Evolutionary conservation across 2,113 vertebrate genomes (phyloP), one percentile per base, ranked within the genome.

Genomic region (Riparia riparia): DNA sequence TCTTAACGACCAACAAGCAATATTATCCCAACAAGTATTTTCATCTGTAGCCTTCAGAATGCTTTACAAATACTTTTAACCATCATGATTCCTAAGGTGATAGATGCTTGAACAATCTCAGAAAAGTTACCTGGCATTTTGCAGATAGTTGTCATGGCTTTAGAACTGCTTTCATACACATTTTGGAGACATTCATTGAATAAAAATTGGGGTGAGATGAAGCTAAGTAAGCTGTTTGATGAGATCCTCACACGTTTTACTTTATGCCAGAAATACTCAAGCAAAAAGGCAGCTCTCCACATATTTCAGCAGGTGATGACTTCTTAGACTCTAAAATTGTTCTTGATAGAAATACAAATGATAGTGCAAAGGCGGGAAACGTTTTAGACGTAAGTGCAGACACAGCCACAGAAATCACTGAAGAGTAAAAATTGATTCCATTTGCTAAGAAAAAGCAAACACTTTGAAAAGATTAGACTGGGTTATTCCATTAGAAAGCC

Each of bases 361-460:
- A 45, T 19, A 94, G n/a, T 68, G 47, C 39, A 4, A 80, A 89
- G 64, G 77, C 17, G 37, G 82, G 82, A 94, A 96, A 82, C 26
- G 28, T 53, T 95, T 91, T 49, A 90, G 79, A 77, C 76, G 4
- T 63, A 95, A 96, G 56, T 60, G 71, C 85, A 90, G 77, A 76
- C 47, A 70, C 51, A 93, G 60, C 71, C 68, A 57, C 60, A 81
- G 88, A 96, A 95, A 78, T 88, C 73, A 95, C 47, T 84, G 92
- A 95, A 84, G 90, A 90, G 76, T 90, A 93, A 92, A 94, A 96
- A 94, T 53, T 68, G 20, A 89, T 92, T 94, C 51, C 76, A 72
- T 89, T 96, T 89, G 49, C 72, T 82, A 83, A 86, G 68, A 87
- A 93, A 88, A 93, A 32, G 58, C 70, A 90, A 92, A 82, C 29